phyloP scores from a whole-genome alignment of 2,113 vertebrate genomes.

The Macrotus californicus region DNA sequence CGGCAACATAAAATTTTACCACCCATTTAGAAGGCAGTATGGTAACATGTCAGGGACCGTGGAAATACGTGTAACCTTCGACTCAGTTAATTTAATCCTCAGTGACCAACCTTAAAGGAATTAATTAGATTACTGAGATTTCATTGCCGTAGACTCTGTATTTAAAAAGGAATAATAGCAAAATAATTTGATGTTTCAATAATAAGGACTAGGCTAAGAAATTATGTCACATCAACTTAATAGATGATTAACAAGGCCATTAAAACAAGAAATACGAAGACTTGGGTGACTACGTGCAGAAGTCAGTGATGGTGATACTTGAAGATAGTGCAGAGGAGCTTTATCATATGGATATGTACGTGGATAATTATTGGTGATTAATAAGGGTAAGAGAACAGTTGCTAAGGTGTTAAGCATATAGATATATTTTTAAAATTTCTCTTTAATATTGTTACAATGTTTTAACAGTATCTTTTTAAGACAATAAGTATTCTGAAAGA shows the following conservation, averaged over 20 bases:
- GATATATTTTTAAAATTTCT: background rate
- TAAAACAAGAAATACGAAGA: conserved; percentile 16
- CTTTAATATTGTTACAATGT: background rate
- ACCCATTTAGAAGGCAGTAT: background rate
- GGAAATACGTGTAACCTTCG: background rate
- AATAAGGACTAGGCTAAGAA: background rate
- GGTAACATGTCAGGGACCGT: background rate
- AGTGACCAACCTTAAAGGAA: background rate
- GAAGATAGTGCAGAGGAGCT: background rate
- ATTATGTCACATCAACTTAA: background rate
- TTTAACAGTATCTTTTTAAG: background rate
- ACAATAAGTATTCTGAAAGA: background rate
- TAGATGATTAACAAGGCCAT: background rate
- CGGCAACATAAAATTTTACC: background rate
- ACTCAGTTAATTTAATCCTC: background rate
- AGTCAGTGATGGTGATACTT: background rate
- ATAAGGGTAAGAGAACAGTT: background rate
- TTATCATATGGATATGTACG: background rate
- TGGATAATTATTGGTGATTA: background rate
- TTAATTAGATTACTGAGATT: background rate
- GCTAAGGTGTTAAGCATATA: background rate
- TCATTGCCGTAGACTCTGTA: background rate
- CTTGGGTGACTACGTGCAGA: background rate
- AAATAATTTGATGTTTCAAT: background rate
- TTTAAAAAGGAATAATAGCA: background rate